These are phyloP conservation scores for Oasisia sp. DNA, from an alignment of 2,888 invertebrate species.

Conservation along the genomic window DNA sequence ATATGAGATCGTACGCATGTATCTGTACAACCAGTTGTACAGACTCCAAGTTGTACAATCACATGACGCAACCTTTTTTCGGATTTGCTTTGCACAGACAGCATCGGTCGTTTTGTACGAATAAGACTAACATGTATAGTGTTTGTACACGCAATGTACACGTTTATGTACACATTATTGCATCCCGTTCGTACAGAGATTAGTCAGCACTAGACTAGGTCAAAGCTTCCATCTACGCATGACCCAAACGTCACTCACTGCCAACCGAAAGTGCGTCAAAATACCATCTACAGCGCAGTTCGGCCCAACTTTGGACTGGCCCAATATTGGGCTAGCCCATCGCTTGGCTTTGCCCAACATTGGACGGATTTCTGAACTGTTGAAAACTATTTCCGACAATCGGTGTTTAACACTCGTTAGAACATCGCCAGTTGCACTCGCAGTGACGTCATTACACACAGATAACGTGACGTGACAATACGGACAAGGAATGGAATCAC, in stretches of 20 bases:
- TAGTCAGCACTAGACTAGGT: background rate
- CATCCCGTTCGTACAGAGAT: background rate
- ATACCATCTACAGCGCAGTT: background rate
- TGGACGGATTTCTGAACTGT: background rate
- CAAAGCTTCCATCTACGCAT: background rate
- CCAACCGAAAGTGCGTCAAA: background rate
- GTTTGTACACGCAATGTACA: background rate
- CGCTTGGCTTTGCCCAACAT: background rate
- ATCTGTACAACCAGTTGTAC: background rate
- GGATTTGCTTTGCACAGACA: no score
- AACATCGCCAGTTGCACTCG: background rate
- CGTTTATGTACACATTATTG: conserved; percentile 8
- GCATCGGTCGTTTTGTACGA: no score
- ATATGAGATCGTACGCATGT: background rate
- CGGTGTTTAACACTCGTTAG: background rate
- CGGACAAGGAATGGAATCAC: background rate
- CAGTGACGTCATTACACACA: background rate
- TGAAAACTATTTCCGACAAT: background rate
- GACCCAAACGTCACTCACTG: background rate
- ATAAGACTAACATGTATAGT: background rate
- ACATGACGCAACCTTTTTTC: background rate
- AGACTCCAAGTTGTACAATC: background rate
- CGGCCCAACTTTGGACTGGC: background rate
- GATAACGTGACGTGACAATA: background rate
- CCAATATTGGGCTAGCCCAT: background rate